Base-by-base conservation (phyloP, 2,797 vertebrate genomes). In the Periophthalmus magnuspinnatus region DNA sequence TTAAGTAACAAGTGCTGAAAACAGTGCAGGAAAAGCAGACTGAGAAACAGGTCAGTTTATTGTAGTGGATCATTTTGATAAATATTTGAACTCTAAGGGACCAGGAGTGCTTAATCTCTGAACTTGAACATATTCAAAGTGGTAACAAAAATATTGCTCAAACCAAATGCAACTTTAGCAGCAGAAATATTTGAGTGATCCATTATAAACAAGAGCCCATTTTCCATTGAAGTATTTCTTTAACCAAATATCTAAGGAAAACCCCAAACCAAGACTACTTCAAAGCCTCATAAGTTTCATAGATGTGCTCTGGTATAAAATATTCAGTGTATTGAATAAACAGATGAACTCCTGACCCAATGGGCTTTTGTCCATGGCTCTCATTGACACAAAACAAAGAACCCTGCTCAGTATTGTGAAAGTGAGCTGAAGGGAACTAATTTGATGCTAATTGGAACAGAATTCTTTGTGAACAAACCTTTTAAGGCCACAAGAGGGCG, bases 341-440 rank as follows among this genome's bases (percentile, higher is more conserved):
- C 84, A 84, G 90, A 90, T 82, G 78, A 71, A 78, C 86, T 85
- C 77, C 73, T 84, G 86, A 88, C 86, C 69, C 79, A 83, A 83
- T 85, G 81, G 84, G 86, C 86, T 79, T 86, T 90, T 87, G 82
- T 90, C 86, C 89, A 74, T 89, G 84, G 86, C 88, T 85, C 82
- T 85, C 81, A 85, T 85, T 89, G 86, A 88, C 89, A 88, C 82
- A 82, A 84, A 81, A 90, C 86, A 91, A 90, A 91, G 86, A 86
- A 75, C 77, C 84, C 81, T 71, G 80, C 84, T 79, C 77, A 75
- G 81, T 88, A 88, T 92, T 92, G 84, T 88, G 79, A 84, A 85
- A 89, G 84, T 79, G 89, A 90, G 86, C 67, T 84, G 88, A 90
- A 84, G 86, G 86, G 84, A 83, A 91, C 91, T 87, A 88, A 91